Conservation (phyloP, 1,140 invertebrate genomes). For the Drosophila punjabiensis region DNA sequence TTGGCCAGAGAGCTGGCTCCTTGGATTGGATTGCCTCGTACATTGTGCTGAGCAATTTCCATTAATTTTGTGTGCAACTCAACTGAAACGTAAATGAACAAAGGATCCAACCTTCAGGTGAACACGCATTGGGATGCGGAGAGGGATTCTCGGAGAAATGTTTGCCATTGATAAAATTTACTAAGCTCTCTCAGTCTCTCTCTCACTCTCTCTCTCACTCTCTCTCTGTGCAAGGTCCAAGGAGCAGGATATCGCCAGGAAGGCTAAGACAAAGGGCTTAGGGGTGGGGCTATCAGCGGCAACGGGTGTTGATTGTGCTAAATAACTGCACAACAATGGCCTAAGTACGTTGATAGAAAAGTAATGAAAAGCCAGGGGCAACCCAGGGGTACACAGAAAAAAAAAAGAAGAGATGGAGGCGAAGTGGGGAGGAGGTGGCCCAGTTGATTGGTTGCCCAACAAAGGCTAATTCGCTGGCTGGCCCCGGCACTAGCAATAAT, state of each 20-base stretch:
- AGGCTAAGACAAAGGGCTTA: constrained; percentile 10
- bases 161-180: constrained; percentile 75
- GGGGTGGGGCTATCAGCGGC: constrained; percentile 62
- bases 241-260: constrained; percentile 12
- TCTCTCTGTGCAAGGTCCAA: constrained; percentile 2
- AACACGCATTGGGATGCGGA: constrained; percentile 16
- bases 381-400: constrained; percentile 1
- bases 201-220: constrained; percentile 7
- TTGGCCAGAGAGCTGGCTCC: constrained; percentile 13
- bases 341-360: constrained; percentile 84
- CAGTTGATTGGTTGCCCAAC: constrained; percentile 79
- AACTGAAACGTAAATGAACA: constrained; percentile 77
- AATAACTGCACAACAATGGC: constrained; percentile 83
- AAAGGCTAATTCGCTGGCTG: constrained; percentile 80
- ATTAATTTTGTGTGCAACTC: constrained; percentile 78
- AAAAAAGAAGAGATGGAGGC: not conserved
- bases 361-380: constrained; percentile 72
- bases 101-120: constrained; percentile 66
- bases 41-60: constrained; percentile 66
- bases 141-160: constrained; percentile 28
- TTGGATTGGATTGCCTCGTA: constrained; percentile 33
- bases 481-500: constrained; percentile 76
- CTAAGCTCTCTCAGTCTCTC: constrained; percentile 39
- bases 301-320: constrained; percentile 82
- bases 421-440: not conserved